Evolutionary conservation across 2,888 invertebrate genomes (phyloP), one percentile per base, ranked within the genome.

Genomic region (Boloria selene): DNA sequence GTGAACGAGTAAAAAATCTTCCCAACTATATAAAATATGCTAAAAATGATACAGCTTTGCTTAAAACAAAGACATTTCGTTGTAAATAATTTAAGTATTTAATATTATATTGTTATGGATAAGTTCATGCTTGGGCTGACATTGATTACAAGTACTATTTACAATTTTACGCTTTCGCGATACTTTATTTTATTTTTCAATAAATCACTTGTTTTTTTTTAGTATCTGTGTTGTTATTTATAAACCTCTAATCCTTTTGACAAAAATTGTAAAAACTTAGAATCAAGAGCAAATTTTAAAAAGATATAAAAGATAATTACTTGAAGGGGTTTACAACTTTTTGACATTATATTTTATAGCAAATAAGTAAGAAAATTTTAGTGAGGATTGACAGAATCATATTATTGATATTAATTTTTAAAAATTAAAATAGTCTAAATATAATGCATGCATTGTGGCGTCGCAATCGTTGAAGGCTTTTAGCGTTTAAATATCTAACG

Each of bases 181-280:
- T 42, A 53, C 16, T 53, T 54, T 53, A 52, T 78, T 81, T 74
- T 76, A 87, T 53, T 56, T 78, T 81, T 74, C 77, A 87, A 84
- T 87, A 86, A 87, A 87, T 79, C 79, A 84, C 80, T 77, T 78
- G 78, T 78, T 77, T 80, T 81, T 80, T 79, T 68, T 62, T 59
- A 55, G 49, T n/a, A 13, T 53, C 18, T 13, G 31, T 13, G 44
- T 61, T 65, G 42, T 49, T 53, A 38, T 65, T 65, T 31, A 52
- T 31, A 38, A 38, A 38, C 31, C 31, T 38, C 7, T 1, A 38
- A 38, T 2, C 10, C 7, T 2, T 10, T 3, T 38, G 31, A 10
- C 31, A 38, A 38, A 38, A 31, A 31, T 31, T 6, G 1, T 7
- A 31, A 31, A 31, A 31, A 1, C 45, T 47, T 5, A 2, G 47